Evolutionary conservation across 2,797 vertebrate genomes (phyloP), one percentile per base, ranked within the genome.

Genomic region (Hypotaenidia philippensis): DNA sequence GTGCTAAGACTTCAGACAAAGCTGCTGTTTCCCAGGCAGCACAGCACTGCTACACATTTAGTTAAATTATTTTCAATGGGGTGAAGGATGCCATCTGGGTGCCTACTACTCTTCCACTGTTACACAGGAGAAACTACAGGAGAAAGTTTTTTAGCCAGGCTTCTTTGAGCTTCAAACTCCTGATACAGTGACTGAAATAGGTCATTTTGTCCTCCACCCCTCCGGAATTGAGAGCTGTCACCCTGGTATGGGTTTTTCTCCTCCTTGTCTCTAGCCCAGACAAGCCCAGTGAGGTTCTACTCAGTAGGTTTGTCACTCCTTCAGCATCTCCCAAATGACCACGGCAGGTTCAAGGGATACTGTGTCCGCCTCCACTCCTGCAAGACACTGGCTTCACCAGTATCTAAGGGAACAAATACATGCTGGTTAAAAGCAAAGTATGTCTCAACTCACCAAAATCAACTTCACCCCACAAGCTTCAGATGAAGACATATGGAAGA

Each of bases 321-420:
- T 45, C 61, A 61, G 10, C 32, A 38, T 34, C 18, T 34, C 56
- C 56, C 29, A 32, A 25, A 32, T 3, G 5, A 60, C 17, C 20
- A 44, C 0, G 0, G 16, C 8, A 75, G 32, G 31, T 49, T 10
- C 45, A 2, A 2, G 6, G 3, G 10, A 4, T 2, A 5, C 34
- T 55, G 5, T 6, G 25, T 41, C 15, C 36, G 32, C 23, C n/a
- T 27, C 52, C 0, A 3, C 13, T 44, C 40, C n/a, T 66, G 25
- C 26, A 22, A 52, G 19, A 72, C 11, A 55, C 45, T 22, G 31
- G 27, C 53, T 55, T 55, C 52, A 75, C 7, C n/a, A 11, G 21
- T 17, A 34, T 53, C 23, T 49, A 9, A 0, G 4, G 40, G 11
- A 85, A 55, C 10, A 1, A 3, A 34, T 18, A 81, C 17, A 10